Conservation (phyloP, 2,888 invertebrate genomes). For the Drosophila kambysellisi region DNA sequence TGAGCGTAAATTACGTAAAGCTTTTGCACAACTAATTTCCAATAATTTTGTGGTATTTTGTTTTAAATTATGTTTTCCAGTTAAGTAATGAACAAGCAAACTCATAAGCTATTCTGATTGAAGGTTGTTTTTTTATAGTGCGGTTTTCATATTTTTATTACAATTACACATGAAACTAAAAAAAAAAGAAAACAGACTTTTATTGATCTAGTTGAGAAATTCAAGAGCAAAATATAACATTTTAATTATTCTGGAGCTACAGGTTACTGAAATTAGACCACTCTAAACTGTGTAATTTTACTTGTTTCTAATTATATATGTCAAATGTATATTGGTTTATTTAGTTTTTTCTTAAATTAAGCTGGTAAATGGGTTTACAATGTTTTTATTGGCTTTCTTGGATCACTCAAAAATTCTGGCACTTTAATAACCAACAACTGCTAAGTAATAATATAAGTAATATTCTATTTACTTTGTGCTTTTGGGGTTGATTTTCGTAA, state of each 20-base stretch:
- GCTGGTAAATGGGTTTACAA: neutral
- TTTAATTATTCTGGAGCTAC: neutral
- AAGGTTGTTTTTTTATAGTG: neutral
- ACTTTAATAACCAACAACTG: neutral
- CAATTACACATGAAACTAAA: neutral
- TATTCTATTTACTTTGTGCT: neutral
- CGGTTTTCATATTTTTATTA: neutral
- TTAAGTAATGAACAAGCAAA: neutral
- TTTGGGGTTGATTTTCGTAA: conserved; percentile 37
- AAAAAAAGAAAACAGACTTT: neutral
- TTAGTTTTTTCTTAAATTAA: neutral
- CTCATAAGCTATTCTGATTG: neutral
- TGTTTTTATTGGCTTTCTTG: neutral
- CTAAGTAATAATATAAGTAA: neutral
- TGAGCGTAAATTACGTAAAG: neutral
- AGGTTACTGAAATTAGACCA: neutral
- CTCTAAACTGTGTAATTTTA: neutral
- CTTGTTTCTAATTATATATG: conserved; percentile 10
- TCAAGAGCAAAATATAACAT: neutral
- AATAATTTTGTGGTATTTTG: neutral
- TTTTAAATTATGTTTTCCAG: neutral
- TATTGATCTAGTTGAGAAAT: neutral
- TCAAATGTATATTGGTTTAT: neutral
- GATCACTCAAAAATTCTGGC: neutral
- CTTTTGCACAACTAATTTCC: neutral